Base-by-base conservation (phyloP, 2,113 vertebrate genomes). In the Trichechus manatus region DNA sequence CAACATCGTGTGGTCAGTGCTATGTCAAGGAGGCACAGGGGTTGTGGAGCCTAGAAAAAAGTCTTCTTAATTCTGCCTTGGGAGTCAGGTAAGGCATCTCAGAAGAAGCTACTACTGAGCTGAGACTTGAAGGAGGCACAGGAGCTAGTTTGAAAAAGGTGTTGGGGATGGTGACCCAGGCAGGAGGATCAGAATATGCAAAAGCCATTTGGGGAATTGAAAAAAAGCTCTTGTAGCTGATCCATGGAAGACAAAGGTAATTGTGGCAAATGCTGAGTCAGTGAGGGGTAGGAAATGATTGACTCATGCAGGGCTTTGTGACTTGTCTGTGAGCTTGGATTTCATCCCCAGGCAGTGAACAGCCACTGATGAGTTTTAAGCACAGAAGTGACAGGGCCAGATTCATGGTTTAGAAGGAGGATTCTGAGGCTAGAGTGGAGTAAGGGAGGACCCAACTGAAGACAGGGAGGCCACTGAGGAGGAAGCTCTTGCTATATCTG, bases 101-200 rank as follows among this genome's bases (percentile, higher is more conserved):
- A 70, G 77, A 87, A 64, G 68, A 56, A 79, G 33, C 7, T 20
- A 27, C 64, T 42, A 15, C 61, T 66, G 91, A 93, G 63, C 33
- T 47, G n/a, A 79, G 61, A 13, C 36, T 88, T 53, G 39, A 87
- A 97, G 75, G 95, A 91, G 53, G n/a, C 47, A 80, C 64, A 85
- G 23, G 10, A 88, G 15, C 20, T 81, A 36, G 47, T 89, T 14
- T 96, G 89, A 36, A 68, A 33, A 88, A 81, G 42, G 64, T 75
- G 11, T 9, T 27, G 44, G 20, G 25, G 53, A 53, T 59, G 27
- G 61, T 75, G 81, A 31, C 63, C 85, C 61, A 91, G 80, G 42
- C 9, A 72, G 79, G 89, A 20, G 78, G 23, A 87, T 80, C 42
- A 66, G 68, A 94, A 81, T n/a, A 50, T 39, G 20, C 59, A 95